These are phyloP conservation scores for Ruditapes philippinarum DNA, from an alignment of 1,140 invertebrate species.

Conservation along the genomic window DNA sequence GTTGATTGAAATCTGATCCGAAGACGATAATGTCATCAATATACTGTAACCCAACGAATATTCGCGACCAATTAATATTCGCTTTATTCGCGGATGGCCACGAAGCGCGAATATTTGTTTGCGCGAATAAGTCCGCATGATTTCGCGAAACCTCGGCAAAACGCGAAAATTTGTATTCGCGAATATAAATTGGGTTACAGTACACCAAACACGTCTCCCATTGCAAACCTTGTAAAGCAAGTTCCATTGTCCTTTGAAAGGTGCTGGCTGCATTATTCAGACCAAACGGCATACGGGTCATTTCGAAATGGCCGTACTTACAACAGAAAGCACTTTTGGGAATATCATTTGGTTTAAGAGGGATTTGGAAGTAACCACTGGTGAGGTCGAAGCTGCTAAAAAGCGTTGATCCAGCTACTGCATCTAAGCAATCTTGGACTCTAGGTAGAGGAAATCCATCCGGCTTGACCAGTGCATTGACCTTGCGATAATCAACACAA, in stretches of 20 bases:
- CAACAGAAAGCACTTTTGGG: conserved; percentile 79
- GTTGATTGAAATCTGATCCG: conserved; percentile 42
- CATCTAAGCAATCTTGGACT: conserved; percentile 47
- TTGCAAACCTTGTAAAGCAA: conserved; percentile 56
- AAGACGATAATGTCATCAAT: conserved; percentile 71
- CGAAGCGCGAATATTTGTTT: too few relatives aligned
- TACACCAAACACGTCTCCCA: conserved; percentile 58
- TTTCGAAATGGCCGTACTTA: conserved; percentile 42
- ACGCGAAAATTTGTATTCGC: too few relatives aligned
- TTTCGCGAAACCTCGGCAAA: too few relatives aligned
- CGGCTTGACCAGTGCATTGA: conserved; percentile 29
- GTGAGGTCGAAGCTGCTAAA: conserved; percentile 47
- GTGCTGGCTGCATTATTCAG: conserved; percentile 7
- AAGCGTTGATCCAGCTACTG: background rate
- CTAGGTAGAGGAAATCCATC: conserved; percentile 20
- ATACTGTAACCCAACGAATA: too few relatives aligned
- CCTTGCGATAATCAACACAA: conserved; percentile 35
- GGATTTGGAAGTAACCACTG: conserved; percentile 83
- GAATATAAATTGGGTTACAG: too few relatives aligned
- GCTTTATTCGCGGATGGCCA: too few relatives aligned
- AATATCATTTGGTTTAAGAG: conserved; percentile 77
- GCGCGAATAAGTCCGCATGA: too few relatives aligned
- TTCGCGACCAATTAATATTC: too few relatives aligned
- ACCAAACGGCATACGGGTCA: conserved; percentile 3
- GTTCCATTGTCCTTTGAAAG: conserved; percentile 52